Percentiles rank a stretch among this genome's conserved stretches.
phyloP scores from a whole-genome alignment of 2,888 invertebrate genomes.

The Opisthograptis luteolata region DNA sequence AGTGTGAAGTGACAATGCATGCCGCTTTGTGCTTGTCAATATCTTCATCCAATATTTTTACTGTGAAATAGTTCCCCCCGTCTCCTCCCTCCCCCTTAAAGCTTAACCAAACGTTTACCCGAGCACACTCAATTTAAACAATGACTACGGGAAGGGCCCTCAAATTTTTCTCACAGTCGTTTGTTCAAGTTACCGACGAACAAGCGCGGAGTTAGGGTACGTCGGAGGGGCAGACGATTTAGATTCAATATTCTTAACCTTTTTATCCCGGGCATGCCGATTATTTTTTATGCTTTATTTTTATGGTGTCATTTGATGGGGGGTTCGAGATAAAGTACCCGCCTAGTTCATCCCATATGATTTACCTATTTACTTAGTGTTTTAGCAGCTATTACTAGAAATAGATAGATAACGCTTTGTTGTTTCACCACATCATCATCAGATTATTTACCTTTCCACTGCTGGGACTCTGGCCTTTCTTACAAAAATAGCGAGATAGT shows the following conservation, averaged over 20 bases:
- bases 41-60: too few species aligned
- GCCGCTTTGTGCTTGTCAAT: too few species aligned
- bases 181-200: constrained; percentile 14
- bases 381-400: too few species aligned
- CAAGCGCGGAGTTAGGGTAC: constrained; percentile 8
- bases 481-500: too few species aligned
- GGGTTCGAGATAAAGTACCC: not conserved
- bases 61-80: constrained; percentile 20
- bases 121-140: constrained; percentile 27
- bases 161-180: constrained; percentile 23
- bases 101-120: constrained; percentile 24
- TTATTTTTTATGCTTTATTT: constrained; percentile 25
- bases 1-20: too few species aligned
- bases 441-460: too few species aligned
- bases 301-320: constrained; percentile 6
- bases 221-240: constrained; percentile 13
- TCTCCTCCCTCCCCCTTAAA: constrained; percentile 12
- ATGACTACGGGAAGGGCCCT: constrained; percentile 17
- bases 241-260: constrained; percentile 27
- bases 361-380: too few species aligned
- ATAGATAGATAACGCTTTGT: too few species aligned
- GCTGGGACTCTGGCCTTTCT: too few species aligned
- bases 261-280: constrained; percentile 20
- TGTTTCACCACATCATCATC: too few species aligned
- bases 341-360: not conserved